A percentile compares a stretch with the other conserved stretches of the same genome.
Conservation (phyloP, 2,113 vertebrate species). For the pig (Sus scrofa) region DNA sequence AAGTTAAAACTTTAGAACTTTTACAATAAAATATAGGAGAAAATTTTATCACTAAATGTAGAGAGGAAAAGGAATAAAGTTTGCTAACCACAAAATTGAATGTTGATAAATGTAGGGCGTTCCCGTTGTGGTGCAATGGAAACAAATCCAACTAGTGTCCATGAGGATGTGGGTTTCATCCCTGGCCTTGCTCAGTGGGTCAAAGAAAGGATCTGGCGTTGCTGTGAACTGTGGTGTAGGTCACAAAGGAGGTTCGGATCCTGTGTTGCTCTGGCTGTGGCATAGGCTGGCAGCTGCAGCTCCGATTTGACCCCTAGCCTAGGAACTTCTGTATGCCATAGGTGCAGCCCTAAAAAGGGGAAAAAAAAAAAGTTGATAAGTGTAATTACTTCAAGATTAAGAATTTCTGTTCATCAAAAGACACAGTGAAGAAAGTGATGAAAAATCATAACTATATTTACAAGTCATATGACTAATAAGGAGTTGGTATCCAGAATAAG, state of each 20-base stretch:
- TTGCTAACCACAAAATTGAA: slow-evolving; percentile 33
- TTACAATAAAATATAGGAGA: neutral
- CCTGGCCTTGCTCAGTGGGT: too few species aligned
- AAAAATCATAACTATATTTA: neutral
- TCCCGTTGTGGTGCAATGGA: too few species aligned
- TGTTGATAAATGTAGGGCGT: neutral
- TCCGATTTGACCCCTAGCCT: too few species aligned
- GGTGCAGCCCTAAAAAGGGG: too few species aligned
- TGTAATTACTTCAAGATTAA: slow-evolving; percentile 38
- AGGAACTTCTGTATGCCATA: too few species aligned
- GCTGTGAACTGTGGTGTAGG: too few species aligned
- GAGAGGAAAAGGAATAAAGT: neutral
- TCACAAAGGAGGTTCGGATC: too few species aligned
- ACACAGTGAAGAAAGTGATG: neutral
- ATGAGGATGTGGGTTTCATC: too few species aligned
- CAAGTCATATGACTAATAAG: neutral
- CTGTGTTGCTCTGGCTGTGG: too few species aligned
- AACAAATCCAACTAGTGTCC: too few species aligned
- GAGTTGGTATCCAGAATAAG: neutral
- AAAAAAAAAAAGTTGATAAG: neutral
- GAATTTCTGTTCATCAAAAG: slow-evolving; percentile 38
- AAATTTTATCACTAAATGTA: neutral
- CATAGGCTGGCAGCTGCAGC: too few species aligned
- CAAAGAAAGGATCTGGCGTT: too few species aligned
- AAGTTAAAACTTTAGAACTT: slow-evolving; percentile 11